Percentiles rank a stretch among this genome's conserved stretches.
Evolutionary conservation across 2,113 vertebrate species (phyloP).

Genomic region (Willisornis vidua): DNA sequence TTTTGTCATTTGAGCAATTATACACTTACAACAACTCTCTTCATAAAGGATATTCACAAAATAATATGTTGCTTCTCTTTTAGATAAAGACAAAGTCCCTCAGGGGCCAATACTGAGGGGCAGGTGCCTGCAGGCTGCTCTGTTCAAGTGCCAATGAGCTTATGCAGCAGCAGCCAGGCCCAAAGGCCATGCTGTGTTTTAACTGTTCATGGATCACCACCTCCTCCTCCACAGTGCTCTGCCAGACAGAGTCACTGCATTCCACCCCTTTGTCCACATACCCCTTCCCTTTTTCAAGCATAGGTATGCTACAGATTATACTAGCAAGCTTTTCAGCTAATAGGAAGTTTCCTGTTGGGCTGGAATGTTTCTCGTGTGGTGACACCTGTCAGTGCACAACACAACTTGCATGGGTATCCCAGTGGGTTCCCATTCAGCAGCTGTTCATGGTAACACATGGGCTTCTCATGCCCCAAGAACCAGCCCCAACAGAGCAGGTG

Average conservation of each 20-base stretch:
- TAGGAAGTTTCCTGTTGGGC: background rate
- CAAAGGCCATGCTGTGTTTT: background rate
- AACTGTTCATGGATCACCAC: background rate
- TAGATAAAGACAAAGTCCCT: background rate
- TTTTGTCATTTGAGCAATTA: background rate
- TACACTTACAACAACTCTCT: background rate
- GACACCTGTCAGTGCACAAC: background rate
- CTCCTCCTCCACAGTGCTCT: background rate
- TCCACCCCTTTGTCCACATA: background rate
- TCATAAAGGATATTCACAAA: background rate
- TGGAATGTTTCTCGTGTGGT: background rate
- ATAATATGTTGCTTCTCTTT: background rate
- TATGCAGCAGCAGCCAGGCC: background rate
- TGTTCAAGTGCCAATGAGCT: background rate
- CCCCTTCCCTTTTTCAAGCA: background rate
- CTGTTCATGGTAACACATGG: background rate
- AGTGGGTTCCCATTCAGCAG: background rate
- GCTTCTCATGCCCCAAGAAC: background rate
- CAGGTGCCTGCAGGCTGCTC: background rate
- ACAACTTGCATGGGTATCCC: rapidly evolving
- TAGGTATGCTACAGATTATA: background rate
- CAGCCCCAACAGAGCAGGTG: background rate
- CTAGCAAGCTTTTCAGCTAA: background rate
- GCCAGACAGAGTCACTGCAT: background rate
- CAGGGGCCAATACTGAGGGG: background rate